Evolutionary conservation across 2,113 vertebrate genomes (phyloP).

Genomic region (Cygnus buccinator): DNA sequence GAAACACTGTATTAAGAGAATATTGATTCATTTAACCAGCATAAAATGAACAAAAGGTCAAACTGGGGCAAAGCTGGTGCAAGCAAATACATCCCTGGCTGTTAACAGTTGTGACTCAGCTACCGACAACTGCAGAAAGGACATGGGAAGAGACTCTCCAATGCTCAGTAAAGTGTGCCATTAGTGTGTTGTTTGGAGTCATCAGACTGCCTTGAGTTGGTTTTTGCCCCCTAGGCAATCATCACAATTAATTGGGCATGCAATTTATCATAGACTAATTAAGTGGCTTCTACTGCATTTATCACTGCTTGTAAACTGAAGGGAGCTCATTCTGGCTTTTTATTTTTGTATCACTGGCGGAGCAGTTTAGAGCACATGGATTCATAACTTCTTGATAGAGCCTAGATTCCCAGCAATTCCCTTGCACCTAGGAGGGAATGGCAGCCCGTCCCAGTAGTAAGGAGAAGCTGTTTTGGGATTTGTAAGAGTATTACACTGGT

Average conservation of each 20-base stretch:
- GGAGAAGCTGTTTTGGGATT: not conserved
- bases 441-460: not conserved
- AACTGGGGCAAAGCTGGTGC: not conserved
- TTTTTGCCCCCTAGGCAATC: slow-evolving; percentile 45
- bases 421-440: not conserved
- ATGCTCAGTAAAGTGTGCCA: not conserved
- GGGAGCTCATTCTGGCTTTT: slow-evolving; percentile 1
- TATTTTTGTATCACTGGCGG: not conserved
- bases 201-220: not conserved
- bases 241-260: slow-evolving; percentile 64
- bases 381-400: not conserved
- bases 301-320: slow-evolving; percentile 20
- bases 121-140: not conserved
- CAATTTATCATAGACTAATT: slow-evolving; percentile 65
- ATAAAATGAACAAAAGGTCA: not conserved
- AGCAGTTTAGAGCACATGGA: not conserved
- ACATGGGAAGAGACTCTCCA: not conserved
- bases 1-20: slow-evolving; percentile 6
- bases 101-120: not conserved
- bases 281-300: slow-evolving; percentile 47
- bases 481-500: not conserved
- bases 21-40: slow-evolving; percentile 39
- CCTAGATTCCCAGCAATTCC: not conserved
- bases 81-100: not conserved
- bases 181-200: slow-evolving; percentile 20